phyloP scores from a whole-genome alignment of 2,888 invertebrate genomes.

The Heliothis peltigera region DNA sequence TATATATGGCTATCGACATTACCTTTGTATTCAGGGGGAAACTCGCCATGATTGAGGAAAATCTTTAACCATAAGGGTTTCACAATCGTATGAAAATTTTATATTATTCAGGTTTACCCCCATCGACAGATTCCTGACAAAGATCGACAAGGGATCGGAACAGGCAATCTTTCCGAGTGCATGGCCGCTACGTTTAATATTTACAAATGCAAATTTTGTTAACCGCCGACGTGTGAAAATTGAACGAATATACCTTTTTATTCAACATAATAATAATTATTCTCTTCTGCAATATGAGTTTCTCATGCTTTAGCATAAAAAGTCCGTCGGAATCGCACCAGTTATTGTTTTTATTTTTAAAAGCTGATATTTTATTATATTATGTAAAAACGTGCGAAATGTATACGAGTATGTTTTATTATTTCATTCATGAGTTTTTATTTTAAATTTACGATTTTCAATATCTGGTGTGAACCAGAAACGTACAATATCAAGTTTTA shows the following conservation, averaged over 20 bases:
- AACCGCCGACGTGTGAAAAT: slow-evolving; percentile 43
- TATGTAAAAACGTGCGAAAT: slow-evolving; percentile 7
- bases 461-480: not conserved
- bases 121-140: slow-evolving; percentile 43
- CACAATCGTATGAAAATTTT: slow-evolving; percentile 42
- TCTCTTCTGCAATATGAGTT: slow-evolving; percentile 19
- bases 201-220: slow-evolving; percentile 51
- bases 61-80: slow-evolving; percentile 41
- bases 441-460: not conserved
- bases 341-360: slow-evolving; percentile 19
- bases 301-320: slow-evolving; percentile 15
- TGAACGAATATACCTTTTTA: slow-evolving; percentile 26
- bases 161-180: slow-evolving; percentile 49
- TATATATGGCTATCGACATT: slow-evolving; percentile 21
- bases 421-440: not conserved
- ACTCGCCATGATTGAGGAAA: slow-evolving; percentile 26
- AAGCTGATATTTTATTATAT: slow-evolving; percentile 9
- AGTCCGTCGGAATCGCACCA: not conserved
- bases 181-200: slow-evolving; percentile 40
- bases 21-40: slow-evolving; percentile 26
- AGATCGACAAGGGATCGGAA: slow-evolving; percentile 53
- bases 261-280: slow-evolving; percentile 28
- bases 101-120: slow-evolving; percentile 34
- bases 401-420: not conserved
- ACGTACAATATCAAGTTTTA: not conserved